These are phyloP conservation scores for Drosophila peninsularis DNA, from an alignment of 2,888 invertebrate genomes.

Conservation along the genomic window DNA sequence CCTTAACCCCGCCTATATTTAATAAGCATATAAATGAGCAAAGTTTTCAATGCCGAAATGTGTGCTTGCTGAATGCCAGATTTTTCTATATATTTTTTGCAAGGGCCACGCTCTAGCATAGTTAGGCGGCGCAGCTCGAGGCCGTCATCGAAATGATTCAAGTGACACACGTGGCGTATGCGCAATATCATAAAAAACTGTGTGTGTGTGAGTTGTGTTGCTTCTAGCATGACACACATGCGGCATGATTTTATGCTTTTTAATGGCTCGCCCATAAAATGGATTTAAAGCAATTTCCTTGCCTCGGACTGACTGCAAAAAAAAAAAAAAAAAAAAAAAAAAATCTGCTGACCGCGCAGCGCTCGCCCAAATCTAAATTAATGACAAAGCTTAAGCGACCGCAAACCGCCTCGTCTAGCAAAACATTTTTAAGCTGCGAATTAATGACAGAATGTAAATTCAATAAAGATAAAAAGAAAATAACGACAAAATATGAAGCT, in stretches of 20 bases:
- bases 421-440: slow-evolving; percentile 63
- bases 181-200: slow-evolving; percentile 56
- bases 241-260: slow-evolving; percentile 44
- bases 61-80: slow-evolving; percentile 46
- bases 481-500: neutral
- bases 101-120: slow-evolving; percentile 12
- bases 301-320: slow-evolving; percentile 26
- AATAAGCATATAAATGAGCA: slow-evolving; percentile 76
- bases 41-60: slow-evolving; percentile 63
- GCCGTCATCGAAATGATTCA: slow-evolving; percentile 36
- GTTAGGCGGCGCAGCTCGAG: slow-evolving; percentile 31
- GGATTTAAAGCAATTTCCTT: slow-evolving; percentile 74
- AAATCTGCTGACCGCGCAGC: slow-evolving; percentile 64
- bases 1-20: slow-evolving; percentile 53
- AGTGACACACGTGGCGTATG: slow-evolving; percentile 62
- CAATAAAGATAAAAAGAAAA: slow-evolving; percentile 44
- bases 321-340: slow-evolving; percentile 10
- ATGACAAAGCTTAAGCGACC: slow-evolving; percentile 62
- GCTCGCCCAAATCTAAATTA: slow-evolving; percentile 61
- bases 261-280: slow-evolving; percentile 73
- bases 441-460: slow-evolving; percentile 67
- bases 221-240: slow-evolving; percentile 33
- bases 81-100: slow-evolving; percentile 29
- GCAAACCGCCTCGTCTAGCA: slow-evolving; percentile 46
- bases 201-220: neutral